Evolutionary conservation across 30 jellyfish, hydroid and myxozoan species (phyloP), one percentile per base, ranked within the genome.

Genomic region (Clytia hemisphaerica): DNA sequence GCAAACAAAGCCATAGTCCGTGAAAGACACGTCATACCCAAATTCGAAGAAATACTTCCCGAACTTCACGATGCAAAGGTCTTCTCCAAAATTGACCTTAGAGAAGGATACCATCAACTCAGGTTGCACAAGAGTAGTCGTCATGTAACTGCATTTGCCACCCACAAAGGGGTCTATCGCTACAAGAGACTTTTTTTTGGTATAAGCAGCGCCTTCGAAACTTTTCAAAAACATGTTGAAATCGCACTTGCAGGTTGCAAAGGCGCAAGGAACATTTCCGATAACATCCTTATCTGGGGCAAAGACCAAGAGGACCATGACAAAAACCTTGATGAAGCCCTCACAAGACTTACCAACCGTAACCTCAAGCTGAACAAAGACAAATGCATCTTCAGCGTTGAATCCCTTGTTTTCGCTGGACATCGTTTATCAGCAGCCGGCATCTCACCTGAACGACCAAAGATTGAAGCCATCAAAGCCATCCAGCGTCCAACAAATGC

Each of bases 351-450:
- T 45, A 18, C 31, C 18, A 50, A 71, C 19, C 58, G 54, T 21
- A 42, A 58, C 32, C 74, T 78, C 15, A 40, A 70, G 32, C 60
- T 78, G 29, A 78, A 54, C 47, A 58, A 48, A 44, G 36, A 44
- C 25, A 78, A 78, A 73, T 78, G 93, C 45, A 29, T 83, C 10
- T 78, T 78, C 38, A 60, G 67, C 88, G 65, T 24, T 64, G 36
- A 18, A 35, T 69, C 67, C 29, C 88, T 77, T 5, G 59, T 55
- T 12, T 78, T 34, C 47, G 63, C 57, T 25, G 93, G 92, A 16
- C 37, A 57, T 57, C 45, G 31, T n/a, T 45, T 57, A 38, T 29
- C 60, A 16, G n/a, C 50, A 16, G 80, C 35, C 16, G 93, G 94
- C 15, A 55, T 75, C 62, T 58, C 71, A 32, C 84, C 84, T 14